These are phyloP conservation scores for Campylomormyrus numenius DNA, from an alignment of 2,113 vertebrate genomes.

Conservation along the genomic window DNA sequence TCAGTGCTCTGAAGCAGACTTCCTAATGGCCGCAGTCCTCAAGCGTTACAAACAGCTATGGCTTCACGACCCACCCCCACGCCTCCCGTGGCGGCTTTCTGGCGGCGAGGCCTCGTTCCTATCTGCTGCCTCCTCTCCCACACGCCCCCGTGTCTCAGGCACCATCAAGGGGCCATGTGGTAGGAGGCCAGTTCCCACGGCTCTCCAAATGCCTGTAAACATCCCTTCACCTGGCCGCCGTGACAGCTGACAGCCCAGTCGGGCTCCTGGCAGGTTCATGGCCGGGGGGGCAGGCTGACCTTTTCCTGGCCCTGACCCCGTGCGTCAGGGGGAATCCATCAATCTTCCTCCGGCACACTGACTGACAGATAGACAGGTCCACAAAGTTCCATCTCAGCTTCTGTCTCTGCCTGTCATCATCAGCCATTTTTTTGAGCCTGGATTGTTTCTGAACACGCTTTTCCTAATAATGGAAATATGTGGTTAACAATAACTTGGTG, in stretches of 20 bases:
- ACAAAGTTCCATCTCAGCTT: neutral
- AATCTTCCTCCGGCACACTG: neutral
- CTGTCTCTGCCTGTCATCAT: neutral
- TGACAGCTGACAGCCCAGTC: constrained; percentile 2
- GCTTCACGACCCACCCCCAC: neutral
- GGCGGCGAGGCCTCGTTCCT: neutral
- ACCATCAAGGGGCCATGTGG: neutral
- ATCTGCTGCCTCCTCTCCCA: neutral
- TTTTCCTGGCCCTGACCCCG: constrained; percentile 10
- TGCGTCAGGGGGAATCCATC: constrained; percentile 4
- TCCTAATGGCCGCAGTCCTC: neutral
- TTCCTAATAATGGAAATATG: neutral
- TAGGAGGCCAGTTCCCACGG: neutral
- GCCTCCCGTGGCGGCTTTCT: neutral
- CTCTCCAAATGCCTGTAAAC: neutral
- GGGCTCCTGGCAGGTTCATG: neutral
- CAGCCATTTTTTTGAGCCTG: neutral
- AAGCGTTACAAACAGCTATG: neutral
- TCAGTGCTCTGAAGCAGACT: neutral
- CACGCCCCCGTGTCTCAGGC: neutral
- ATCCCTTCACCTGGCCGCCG: neutral
- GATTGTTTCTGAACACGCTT: neutral
- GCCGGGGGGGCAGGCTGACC: neutral
- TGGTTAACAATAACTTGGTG: neutral
- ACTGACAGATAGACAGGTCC: constrained; percentile 16